phyloP scores from a whole-genome alignment of 2,113 vertebrate genomes.

The Caretta caretta region DNA sequence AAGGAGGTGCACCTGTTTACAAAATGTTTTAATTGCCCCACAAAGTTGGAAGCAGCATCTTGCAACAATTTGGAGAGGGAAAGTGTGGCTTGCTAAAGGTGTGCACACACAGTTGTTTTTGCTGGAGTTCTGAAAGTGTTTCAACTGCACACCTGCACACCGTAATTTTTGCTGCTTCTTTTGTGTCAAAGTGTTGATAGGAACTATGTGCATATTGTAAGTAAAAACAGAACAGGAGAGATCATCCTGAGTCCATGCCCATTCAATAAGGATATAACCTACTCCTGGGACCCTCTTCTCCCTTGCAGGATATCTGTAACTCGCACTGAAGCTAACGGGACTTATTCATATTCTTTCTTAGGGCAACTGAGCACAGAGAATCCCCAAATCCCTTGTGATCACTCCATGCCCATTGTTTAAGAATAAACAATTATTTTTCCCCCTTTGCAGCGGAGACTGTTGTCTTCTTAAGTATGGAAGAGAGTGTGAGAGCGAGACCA shows the following conservation, averaged over 20 bases:
- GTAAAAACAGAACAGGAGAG: background rate
- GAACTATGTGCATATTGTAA: background rate
- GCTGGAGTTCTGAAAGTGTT: background rate
- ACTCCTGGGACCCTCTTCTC: background rate
- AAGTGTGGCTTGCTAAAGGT: background rate
- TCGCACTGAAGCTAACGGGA: background rate
- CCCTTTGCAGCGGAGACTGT: background rate
- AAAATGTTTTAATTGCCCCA: background rate
- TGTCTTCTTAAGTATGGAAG: background rate
- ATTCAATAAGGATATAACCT: background rate
- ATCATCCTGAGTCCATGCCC: background rate
- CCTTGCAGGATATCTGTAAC: background rate
- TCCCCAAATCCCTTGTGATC: background rate
- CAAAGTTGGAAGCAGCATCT: background rate
- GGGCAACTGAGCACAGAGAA: background rate
- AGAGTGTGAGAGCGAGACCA: background rate
- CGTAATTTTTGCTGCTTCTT: background rate
- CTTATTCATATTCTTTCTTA: background rate
- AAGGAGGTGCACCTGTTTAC: background rate
- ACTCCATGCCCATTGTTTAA: background rate
- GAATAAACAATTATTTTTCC: background rate
- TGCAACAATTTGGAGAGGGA: background rate
- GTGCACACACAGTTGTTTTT: background rate
- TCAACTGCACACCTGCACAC: fast-evolving
- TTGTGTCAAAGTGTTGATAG: background rate